Percentiles rank a stretch among this genome's conserved stretches.
Conservation (phyloP, 2,888 invertebrate species). For the Apodemia zela region DNA sequence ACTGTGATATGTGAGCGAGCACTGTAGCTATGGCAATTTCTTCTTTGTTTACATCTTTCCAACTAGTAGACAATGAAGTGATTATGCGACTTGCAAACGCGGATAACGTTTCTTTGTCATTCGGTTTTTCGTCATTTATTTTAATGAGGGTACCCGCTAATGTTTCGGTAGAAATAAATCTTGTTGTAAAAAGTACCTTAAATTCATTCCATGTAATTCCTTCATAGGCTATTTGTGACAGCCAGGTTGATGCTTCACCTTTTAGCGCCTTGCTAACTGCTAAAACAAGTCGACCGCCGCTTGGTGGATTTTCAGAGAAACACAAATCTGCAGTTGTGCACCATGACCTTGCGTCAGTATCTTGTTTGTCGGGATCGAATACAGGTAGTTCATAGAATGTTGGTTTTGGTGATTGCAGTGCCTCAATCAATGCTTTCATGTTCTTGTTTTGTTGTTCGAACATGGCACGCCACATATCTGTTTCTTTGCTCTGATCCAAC, state of each 20-base stretch:
- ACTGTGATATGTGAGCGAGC: slow-evolving; percentile 23
- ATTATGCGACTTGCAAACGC: slow-evolving; percentile 24
- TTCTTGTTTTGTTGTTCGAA: slow-evolving; percentile 24
- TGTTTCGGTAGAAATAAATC: slow-evolving; percentile 24
- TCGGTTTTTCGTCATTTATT: slow-evolving; percentile 17
- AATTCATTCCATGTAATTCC: slow-evolving; percentile 26
- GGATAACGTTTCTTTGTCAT: slow-evolving; percentile 24
- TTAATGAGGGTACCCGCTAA: slow-evolving; percentile 24
- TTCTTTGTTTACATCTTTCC: slow-evolving; percentile 26
- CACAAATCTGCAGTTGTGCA: slow-evolving; percentile 25
- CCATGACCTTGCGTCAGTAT: slow-evolving; percentile 26
- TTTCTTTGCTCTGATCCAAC: slow-evolving; percentile 1
- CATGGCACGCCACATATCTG: slow-evolving; percentile 5
- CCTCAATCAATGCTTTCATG: slow-evolving; percentile 23
- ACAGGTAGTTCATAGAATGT: slow-evolving; percentile 19
- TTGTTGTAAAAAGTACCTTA: slow-evolving; percentile 22
- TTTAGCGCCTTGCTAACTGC: slow-evolving; percentile 26
- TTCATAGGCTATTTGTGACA: slow-evolving; percentile 25
- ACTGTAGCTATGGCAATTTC: slow-evolving; percentile 25
- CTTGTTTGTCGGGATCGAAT: slow-evolving; percentile 25
- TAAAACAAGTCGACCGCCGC: slow-evolving; percentile 22
- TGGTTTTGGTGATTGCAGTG: slow-evolving; percentile 20
- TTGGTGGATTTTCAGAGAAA: background rate
- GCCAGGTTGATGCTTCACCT: slow-evolving; percentile 26
- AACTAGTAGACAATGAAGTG: slow-evolving; percentile 18